A percentile compares a stretch with the other conserved stretches of the same genome.
These are phyloP conservation scores for Thrips palmi DNA, from an alignment of 1,140 invertebrate species.

Conservation along the genomic window DNA sequence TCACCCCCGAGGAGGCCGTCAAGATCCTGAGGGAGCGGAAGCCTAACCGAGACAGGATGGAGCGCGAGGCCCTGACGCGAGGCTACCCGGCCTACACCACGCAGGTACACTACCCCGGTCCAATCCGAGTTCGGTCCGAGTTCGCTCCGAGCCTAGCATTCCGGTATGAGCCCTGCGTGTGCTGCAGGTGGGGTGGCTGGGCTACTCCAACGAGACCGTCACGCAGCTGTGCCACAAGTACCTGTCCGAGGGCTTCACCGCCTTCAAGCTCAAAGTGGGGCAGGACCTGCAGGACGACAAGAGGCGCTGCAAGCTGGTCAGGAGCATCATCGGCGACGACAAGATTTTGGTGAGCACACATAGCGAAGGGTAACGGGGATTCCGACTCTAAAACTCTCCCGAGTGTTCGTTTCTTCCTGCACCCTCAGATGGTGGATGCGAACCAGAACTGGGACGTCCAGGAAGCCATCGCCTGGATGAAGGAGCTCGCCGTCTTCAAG, in stretches of 20 bases:
- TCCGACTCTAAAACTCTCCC: neutral
- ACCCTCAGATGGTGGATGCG: conserved; percentile 64
- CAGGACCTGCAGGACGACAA: conserved; percentile 58
- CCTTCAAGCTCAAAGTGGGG: conserved; percentile 86
- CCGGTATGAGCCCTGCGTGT: too few relatives aligned
- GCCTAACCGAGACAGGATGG: conserved; percentile 34
- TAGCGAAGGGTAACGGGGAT: conserved; percentile 6
- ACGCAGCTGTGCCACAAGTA: conserved; percentile 49
- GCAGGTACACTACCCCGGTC: too few relatives aligned
- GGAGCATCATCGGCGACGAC: conserved; percentile 56
- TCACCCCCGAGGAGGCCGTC: conserved; percentile 66
- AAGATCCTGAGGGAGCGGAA: conserved; percentile 42
- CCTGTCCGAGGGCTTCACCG: conserved; percentile 50
- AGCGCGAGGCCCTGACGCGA: conserved; percentile 31
- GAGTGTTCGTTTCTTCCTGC: conserved; percentile 3
- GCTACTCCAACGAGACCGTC: conserved; percentile 51
- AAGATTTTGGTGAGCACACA: conserved; percentile 39
- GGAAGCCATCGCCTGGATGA: conserved; percentile 74
- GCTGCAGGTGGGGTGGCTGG: conserved; percentile 66
- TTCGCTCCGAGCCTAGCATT: too few relatives aligned
- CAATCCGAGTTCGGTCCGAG: too few relatives aligned
- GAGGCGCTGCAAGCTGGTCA: conserved; percentile 43
- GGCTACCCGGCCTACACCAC: conserved; percentile 69
- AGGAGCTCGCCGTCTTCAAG: conserved; percentile 48
- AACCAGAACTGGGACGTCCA: conserved; percentile 82